Evolutionary conservation across 2,888 invertebrate genomes (phyloP), one percentile per base, ranked within the genome.

Genomic region (Caenorhabditis sp.): DNA sequence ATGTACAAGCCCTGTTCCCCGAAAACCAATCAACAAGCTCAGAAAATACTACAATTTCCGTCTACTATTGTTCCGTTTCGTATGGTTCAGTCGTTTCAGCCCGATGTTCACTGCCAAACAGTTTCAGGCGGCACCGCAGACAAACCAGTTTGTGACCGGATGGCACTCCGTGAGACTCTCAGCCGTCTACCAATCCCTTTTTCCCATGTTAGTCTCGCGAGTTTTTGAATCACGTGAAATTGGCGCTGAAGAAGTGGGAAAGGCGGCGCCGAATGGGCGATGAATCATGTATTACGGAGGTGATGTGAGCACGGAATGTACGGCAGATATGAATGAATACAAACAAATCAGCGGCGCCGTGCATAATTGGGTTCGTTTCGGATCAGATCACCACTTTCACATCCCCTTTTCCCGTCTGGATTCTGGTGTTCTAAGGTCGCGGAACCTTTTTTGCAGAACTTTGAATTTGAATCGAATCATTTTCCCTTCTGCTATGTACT

Each of bases 281-380:
- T 68, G 68, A 68, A 68, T 68, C 68, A 66, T 39, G 30, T n/a
- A n/a, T n/a, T n/a, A n/a, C n/a, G n/a, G n/a, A 15, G 62, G 41
- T 55, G 65, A 53, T 63, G 65, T 66, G 50, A 39, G 39, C 26
- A 48, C 8, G 20, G 37, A 65, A 56, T 55, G 65, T 46, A 65
- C 55, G 32, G 35, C 35, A 27, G 50, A 26, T 37, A 30, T 30
- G 30, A 15, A 55, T 66, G 66, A 66, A 66, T 66, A 66, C 56
- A 66, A 50, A 58, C 46, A 50, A 66, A 66, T 58, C 45, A 66
- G 41, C 53, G 45, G 24, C 45, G 32, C 24, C 32, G 24, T 65
- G 27, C 22, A 50, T 66, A 66, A 58, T 56, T 66, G 56, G 66
- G 56, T 66, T 66, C 66, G 66, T 66, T 66, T 66, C 48, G 56